Evolutionary conservation across 2,113 vertebrate species (phyloP).

Genomic region (Platysternon megacephalum): DNA sequence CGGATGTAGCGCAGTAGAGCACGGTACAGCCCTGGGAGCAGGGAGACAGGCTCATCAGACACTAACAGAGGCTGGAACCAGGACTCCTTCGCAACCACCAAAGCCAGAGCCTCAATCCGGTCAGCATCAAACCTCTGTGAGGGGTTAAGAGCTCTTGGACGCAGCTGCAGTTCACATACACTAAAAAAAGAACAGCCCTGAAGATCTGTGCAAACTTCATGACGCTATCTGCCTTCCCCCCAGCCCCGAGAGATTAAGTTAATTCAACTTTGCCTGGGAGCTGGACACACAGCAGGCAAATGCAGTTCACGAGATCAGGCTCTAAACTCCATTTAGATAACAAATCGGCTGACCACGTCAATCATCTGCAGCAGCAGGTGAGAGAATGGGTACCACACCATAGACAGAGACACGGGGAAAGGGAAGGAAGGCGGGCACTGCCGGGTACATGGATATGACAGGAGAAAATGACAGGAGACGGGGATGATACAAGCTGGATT

Average conservation of each 20-base stretch:
- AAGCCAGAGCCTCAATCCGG: not conserved
- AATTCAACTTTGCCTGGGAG: not conserved
- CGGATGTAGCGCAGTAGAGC: too few relatives aligned
- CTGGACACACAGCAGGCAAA: not conserved
- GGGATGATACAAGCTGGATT: not conserved
- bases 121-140: not conserved
- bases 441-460: not conserved
- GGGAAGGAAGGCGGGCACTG: not conserved
- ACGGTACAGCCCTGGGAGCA: not conserved
- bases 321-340: not conserved
- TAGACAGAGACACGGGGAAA: not conserved
- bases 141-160: not conserved
- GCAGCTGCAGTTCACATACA: not conserved
- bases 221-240: not conserved
- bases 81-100: too few relatives aligned
- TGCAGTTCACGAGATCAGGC: not conserved
- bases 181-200: not conserved
- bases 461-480: not conserved
- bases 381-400: not conserved
- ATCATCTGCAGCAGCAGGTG: not conserved
- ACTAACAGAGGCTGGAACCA: not conserved
- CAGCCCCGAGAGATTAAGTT: not conserved
- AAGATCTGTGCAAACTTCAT: not conserved
- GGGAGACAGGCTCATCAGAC: not conserved
- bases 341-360: not conserved